Evolutionary conservation across 1,140 invertebrate genomes (phyloP).

Genomic region (Drosophila chauvacae): DNA sequence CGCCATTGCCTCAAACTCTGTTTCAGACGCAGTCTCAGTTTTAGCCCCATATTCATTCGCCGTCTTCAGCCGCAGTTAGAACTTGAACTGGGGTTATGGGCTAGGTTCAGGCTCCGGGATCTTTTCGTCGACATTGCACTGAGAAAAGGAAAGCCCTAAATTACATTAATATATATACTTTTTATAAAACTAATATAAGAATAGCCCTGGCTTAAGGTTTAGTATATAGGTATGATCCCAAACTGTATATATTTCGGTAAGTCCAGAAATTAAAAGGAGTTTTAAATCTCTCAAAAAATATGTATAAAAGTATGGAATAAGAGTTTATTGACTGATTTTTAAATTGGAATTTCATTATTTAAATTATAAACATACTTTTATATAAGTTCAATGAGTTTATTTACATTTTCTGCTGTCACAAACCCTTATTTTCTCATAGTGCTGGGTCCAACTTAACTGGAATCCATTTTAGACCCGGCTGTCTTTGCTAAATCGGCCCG

Average conservation of each 20-base stretch:
- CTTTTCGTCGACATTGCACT: conserved; percentile 7
- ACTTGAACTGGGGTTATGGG: conserved; percentile 14
- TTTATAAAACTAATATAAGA: neutral
- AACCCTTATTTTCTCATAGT: neutral
- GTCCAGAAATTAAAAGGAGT: neutral
- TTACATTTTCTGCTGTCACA: neutral
- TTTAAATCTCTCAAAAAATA: too few species aligned
- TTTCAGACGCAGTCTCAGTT: conserved; percentile 6
- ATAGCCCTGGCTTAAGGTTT: neutral
- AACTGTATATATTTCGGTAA: neutral
- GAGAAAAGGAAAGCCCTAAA: neutral
- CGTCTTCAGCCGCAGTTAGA: conserved; percentile 22
- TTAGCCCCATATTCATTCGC: conserved; percentile 13
- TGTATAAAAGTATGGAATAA: too few species aligned
- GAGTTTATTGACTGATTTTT: neutral
- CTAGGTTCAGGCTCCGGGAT: conserved; percentile 4
- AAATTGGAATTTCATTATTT: neutral
- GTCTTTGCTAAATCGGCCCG: conserved; percentile 48
- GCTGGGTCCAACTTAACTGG: conserved; percentile 28
- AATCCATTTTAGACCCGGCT: conserved; percentile 43
- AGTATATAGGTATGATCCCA: neutral
- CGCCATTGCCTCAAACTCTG: conserved; percentile 19
- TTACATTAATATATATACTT: neutral
- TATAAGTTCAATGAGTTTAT: neutral
- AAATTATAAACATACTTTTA: neutral